Evolutionary conservation across 2,888 invertebrate species (phyloP).

Genomic region (Gari tellinella): DNA sequence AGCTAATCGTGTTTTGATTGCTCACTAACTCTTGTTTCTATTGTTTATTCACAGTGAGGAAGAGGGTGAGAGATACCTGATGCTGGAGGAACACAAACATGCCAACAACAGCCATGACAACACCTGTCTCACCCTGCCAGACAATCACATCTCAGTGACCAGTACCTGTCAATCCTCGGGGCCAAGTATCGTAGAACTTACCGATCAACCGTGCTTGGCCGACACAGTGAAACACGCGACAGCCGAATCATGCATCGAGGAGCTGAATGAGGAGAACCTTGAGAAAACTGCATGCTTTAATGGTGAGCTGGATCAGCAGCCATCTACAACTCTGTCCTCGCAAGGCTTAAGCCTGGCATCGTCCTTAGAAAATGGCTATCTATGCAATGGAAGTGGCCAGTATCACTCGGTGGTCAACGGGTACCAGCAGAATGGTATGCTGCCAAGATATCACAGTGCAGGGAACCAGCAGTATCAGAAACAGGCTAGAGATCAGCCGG

Average conservation of each 20-base stretch:
- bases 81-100: conserved; percentile 59
- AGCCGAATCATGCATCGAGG: conserved; percentile 29
- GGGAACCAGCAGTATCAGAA: too few relatives aligned
- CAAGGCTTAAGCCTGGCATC: too few relatives aligned
- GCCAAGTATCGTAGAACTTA: conserved; percentile 29
- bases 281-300: conserved; percentile 45
- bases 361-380: too few relatives aligned
- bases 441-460: not conserved
- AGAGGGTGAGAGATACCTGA: conserved; percentile 56
- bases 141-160: conserved; percentile 22
- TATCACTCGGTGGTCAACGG: not conserved
- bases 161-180: not conserved
- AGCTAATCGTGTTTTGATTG: too few relatives aligned
- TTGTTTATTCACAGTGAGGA: conserved; percentile 50
- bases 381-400: too few relatives aligned
- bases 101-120: conserved; percentile 28
- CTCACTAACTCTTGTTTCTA: not conserved
- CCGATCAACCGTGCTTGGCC: too few relatives aligned
- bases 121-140: conserved; percentile 40
- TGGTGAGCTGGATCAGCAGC: conserved; percentile 34
- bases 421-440: not conserved
- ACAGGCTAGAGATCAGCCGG: too few relatives aligned
- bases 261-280: conserved; percentile 44
- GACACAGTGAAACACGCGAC: not conserved
- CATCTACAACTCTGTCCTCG: too few relatives aligned